Conservation (phyloP, 2,113 vertebrate genomes). For the Petroica traversi region DNA sequence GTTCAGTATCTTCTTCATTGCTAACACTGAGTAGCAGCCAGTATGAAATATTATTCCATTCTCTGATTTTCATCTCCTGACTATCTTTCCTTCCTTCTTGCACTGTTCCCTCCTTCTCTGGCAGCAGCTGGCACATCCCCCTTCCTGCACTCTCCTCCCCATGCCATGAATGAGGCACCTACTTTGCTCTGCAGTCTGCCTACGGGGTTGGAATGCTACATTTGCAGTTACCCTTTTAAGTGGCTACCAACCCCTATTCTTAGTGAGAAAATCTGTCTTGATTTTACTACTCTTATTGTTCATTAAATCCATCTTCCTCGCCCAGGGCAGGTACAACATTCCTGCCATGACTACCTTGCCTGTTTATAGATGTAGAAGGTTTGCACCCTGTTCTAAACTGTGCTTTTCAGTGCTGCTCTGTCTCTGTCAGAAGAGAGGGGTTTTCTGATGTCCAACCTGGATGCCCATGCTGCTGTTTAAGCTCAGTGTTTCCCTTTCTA, state of each 20-base stretch:
- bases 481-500: not conserved
- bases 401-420: not conserved
- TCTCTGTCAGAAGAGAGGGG: not conserved
- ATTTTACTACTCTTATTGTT: not conserved
- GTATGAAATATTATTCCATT: not conserved
- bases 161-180: not conserved
- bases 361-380: not conserved
- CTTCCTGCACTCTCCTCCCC: not conserved
- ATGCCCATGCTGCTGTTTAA: not conserved
- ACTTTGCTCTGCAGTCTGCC: not conserved
- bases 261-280: not conserved
- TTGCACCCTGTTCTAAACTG: not conserved
- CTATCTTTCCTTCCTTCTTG: not conserved
- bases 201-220: rapidly evolving
- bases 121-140: not conserved
- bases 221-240: not conserved
- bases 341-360: not conserved
- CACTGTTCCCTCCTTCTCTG: not conserved
- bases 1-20: not conserved
- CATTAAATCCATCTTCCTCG: not conserved
- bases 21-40: not conserved
- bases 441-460: not conserved
- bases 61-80: not conserved
- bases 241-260: not conserved
- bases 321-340: not conserved